These are phyloP conservation scores for Metridium senile DNA, from an alignment of 92 coral and sea anemone species.

Conservation along the genomic window DNA sequence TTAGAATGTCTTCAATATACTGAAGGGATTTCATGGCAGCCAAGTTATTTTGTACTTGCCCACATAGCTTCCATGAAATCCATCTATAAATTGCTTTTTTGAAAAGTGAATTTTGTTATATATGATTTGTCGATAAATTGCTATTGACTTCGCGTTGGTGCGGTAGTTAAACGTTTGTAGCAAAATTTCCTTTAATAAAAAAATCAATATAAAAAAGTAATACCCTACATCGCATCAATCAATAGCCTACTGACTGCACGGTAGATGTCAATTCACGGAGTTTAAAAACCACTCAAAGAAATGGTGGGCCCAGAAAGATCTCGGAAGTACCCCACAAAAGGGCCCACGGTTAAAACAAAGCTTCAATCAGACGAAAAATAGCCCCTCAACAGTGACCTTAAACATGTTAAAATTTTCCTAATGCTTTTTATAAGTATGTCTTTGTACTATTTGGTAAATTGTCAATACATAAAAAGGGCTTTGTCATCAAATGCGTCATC, in stretches of 20 bases:
- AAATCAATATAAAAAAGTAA: too few relatives aligned
- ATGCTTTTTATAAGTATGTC: constrained; percentile 2
- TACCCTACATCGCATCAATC: too few relatives aligned
- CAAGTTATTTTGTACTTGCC: too few relatives aligned
- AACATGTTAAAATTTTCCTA: neutral
- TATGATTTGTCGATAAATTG: too few relatives aligned
- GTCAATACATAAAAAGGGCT: neutral
- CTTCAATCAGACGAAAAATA: constrained; percentile 5
- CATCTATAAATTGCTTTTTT: too few relatives aligned
- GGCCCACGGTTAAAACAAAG: constrained; percentile 30
- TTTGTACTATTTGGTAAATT: constrained; percentile 4
- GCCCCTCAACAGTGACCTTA: constrained; percentile 5
- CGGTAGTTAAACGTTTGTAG: too few relatives aligned
- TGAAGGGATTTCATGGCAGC: too few relatives aligned
- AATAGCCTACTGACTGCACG: neutral
- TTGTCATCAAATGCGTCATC: neutral
- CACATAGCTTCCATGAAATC: too few relatives aligned
- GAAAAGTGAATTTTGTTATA: too few relatives aligned
- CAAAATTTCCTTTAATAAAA: too few relatives aligned
- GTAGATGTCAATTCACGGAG: neutral
- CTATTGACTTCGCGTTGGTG: too few relatives aligned
- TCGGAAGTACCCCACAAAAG: constrained; percentile 30
- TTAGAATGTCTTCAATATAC: too few relatives aligned
- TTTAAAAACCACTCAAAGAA: neutral
- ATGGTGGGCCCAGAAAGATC: neutral